phyloP scores from a whole-genome alignment of 1,140 invertebrate species.

The Maconellicoccus hirsutus region DNA sequence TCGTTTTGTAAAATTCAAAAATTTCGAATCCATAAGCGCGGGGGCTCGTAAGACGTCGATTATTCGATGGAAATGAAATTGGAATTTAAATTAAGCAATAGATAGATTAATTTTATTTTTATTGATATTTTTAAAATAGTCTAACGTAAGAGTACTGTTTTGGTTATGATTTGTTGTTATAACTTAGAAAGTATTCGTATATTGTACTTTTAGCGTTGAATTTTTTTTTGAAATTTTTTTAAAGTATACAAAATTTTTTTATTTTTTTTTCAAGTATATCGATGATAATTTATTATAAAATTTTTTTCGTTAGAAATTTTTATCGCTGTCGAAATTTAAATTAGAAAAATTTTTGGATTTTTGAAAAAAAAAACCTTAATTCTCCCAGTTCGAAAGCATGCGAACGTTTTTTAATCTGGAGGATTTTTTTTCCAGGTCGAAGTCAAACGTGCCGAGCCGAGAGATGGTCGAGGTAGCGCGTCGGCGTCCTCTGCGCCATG shows the following conservation, averaged over 20 bases:
- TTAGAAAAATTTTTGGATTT: slow-evolving; percentile 14
- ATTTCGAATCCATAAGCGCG: not conserved
- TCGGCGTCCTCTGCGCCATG: not conserved
- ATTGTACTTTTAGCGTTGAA: not conserved
- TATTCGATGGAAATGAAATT: not conserved
- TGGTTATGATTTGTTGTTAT: not conserved
- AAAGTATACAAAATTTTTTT: not conserved
- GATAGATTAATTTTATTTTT: not conserved
- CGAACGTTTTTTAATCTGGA: not conserved
- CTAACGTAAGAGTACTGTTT: not conserved
- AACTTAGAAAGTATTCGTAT: not conserved
- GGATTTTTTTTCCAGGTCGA: not conserved
- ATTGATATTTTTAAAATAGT: not conserved
- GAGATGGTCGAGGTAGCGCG: not conserved
- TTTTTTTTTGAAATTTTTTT: not conserved
- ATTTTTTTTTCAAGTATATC: not conserved
- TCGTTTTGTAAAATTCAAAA: slow-evolving; percentile 17
- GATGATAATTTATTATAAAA: too few species aligned
- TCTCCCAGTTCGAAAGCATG: not conserved
- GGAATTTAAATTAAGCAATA: not conserved
- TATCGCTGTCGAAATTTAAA: not conserved
- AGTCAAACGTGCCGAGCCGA: not conserved
- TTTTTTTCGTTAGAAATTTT: not conserved
- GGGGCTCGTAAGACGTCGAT: not conserved
- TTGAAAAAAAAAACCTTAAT: not conserved